phyloP scores from a whole-genome alignment of 2,888 invertebrate species.

The Sarcophaga variegata region DNA sequence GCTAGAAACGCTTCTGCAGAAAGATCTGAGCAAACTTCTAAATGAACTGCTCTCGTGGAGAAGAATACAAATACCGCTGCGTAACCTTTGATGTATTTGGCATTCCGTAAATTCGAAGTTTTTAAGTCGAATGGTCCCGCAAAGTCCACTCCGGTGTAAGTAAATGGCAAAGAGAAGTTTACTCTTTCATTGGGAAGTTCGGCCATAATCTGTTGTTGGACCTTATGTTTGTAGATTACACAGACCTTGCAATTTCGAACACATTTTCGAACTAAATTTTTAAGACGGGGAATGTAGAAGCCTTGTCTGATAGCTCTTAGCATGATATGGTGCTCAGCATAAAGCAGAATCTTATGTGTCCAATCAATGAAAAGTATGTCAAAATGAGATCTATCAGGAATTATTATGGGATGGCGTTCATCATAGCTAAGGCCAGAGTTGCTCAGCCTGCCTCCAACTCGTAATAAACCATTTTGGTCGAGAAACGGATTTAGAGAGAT shows the following conservation, averaged over 20 bases:
- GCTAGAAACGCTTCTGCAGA: conserved; percentile 49
- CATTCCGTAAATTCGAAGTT: neutral
- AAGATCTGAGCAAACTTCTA: conserved; percentile 54
- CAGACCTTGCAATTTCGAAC: conserved; percentile 52
- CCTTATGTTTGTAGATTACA: conserved; percentile 49
- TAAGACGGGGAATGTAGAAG: conserved; percentile 38
- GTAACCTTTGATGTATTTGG: conserved; percentile 23
- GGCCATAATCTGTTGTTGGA: conserved; percentile 55
- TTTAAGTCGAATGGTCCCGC: neutral
- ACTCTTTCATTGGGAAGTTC: neutral
- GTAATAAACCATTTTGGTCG: conserved; percentile 28
- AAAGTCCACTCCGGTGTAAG: neutral
- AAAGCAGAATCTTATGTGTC: conserved; percentile 38
- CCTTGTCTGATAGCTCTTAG: conserved; percentile 23
- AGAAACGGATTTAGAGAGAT: conserved; percentile 50
- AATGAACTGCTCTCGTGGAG: conserved; percentile 51
- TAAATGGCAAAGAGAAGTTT: neutral
- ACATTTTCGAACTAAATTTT: conserved; percentile 42
- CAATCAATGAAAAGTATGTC: conserved; percentile 33
- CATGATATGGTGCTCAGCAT: conserved; percentile 56
- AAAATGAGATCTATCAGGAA: conserved; percentile 35
- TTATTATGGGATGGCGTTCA: conserved; percentile 52
- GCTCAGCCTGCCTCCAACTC: conserved; percentile 33
- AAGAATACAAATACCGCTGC: conserved; percentile 51
- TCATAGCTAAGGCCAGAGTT: conserved; percentile 30